Percentiles rank a stretch among this genome's conserved stretches.
Conservation (phyloP, 1,140 invertebrate genomes). For the Cydia splendana region DNA sequence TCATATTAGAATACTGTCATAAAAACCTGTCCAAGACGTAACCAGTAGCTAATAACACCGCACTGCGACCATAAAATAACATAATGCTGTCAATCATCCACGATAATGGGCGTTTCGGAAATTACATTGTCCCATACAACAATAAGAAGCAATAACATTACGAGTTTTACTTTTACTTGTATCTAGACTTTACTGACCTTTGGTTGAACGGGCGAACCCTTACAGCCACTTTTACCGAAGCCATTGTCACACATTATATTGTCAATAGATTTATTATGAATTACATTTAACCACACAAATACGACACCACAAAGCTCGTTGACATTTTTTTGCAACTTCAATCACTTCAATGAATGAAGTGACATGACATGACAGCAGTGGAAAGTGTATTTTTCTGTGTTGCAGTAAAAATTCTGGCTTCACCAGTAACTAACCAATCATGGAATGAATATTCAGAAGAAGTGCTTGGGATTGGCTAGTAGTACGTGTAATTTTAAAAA, state of each 20-base stretch:
- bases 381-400: slow-evolving; percentile 10
- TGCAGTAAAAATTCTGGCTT: neutral
- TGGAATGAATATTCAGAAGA: neutral
- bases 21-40: slow-evolving; percentile 32
- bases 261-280: slow-evolving; percentile 59
- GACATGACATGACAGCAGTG: slow-evolving; percentile 42
- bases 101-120: slow-evolving; percentile 53
- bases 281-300: slow-evolving; percentile 61
- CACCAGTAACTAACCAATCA: neutral
- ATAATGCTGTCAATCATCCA: slow-evolving; percentile 39
- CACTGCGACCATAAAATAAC: slow-evolving; percentile 33
- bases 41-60: slow-evolving; percentile 31
- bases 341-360: slow-evolving; percentile 18
- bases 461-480: neutral
- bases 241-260: slow-evolving; percentile 83
- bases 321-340: slow-evolving; percentile 53
- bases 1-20: slow-evolving; percentile 35
- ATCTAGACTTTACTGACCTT: slow-evolving; percentile 80
- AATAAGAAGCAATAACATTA: slow-evolving; percentile 42
- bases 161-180: slow-evolving; percentile 40
- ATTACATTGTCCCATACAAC: slow-evolving; percentile 40
- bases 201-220: slow-evolving; percentile 90
- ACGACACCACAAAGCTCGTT: slow-evolving; percentile 64
- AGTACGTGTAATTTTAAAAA: neutral
- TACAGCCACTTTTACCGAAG: slow-evolving; percentile 90